phyloP scores from a whole-genome alignment of 2,113 vertebrate genomes.

The Coturnix japonica region DNA sequence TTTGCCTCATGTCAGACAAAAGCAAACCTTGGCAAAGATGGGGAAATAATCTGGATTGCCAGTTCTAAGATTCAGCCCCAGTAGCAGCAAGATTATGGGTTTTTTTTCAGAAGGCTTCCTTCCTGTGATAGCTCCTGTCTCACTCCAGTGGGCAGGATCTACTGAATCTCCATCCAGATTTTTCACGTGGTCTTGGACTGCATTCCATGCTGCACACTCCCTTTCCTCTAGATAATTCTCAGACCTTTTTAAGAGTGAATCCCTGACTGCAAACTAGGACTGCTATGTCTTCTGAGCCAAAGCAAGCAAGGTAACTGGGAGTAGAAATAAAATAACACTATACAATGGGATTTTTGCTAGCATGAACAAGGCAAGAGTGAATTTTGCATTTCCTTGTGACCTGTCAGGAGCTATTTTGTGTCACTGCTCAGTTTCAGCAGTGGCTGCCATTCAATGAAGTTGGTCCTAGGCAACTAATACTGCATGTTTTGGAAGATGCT shows the following conservation, averaged over 20 bases:
- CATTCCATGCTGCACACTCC: slow-evolving; percentile 5
- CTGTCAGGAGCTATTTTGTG: not conserved
- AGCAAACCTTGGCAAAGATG: slow-evolving; percentile 18
- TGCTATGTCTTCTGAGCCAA: slow-evolving; percentile 3
- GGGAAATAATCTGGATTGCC: not conserved
- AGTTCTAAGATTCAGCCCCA: not conserved
- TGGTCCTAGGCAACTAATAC: not conserved
- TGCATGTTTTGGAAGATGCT: not conserved
- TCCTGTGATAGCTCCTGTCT: slow-evolving; percentile 19
- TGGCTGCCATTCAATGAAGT: not conserved
- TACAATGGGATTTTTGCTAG: not conserved
- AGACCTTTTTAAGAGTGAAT: not conserved
- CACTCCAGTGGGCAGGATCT: slow-evolving; percentile 12
- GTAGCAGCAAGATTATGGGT: not conserved
- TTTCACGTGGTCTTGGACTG: not conserved
- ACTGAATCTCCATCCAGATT: slow-evolving; percentile 11
- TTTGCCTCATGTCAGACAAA: slow-evolving; percentile 22
- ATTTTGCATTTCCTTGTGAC: not conserved
- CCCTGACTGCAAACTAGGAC: not conserved
- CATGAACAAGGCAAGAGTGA: fast-evolving
- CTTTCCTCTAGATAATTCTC: not conserved
- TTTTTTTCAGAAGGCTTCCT: not conserved
- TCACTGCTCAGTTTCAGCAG: not conserved
- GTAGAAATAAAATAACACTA: not conserved
- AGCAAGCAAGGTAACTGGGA: not conserved